Percentiles rank a stretch among this genome's conserved stretches.
These are phyloP conservation scores for Tyrannus savana DNA, from an alignment of 2,113 vertebrate genomes.

Conservation along the genomic window DNA sequence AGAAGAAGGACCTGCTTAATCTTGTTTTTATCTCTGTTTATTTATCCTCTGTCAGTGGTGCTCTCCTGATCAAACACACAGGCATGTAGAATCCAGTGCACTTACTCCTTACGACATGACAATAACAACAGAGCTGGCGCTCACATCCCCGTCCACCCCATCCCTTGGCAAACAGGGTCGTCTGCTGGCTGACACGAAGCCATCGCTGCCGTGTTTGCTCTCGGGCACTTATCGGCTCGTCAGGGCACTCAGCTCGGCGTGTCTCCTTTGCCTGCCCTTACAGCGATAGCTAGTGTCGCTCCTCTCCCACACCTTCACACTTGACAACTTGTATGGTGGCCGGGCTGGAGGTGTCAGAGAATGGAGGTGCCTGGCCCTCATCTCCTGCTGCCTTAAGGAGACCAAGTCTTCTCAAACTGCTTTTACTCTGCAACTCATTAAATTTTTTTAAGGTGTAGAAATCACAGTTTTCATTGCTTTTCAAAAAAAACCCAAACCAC, in stretches of 20 bases:
- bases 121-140: not conserved
- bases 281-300: not conserved
- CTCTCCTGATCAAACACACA: constrained; percentile 60
- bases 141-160: not conserved
- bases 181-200: not conserved
- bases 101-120: constrained; percentile 20
- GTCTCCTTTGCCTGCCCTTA: not conserved
- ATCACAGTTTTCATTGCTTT: not conserved
- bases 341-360: not conserved
- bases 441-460: not conserved
- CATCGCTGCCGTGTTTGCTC: not conserved
- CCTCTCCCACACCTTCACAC: not conserved
- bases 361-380: not conserved
- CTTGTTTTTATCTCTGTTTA: constrained; percentile 71
- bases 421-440: not conserved
- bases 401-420: not conserved
- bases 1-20: constrained; percentile 64
- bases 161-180: not conserved
- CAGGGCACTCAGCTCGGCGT: not conserved
- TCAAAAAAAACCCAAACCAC: not conserved
- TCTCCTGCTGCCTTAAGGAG: not conserved
- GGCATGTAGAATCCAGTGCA: constrained; percentile 35
- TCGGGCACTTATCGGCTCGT: rapidly evolving
- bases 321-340: not conserved
- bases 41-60: constrained; percentile 61